Base-by-base conservation (phyloP, 2,888 invertebrate genomes). In the Acleris emargana region DNA sequence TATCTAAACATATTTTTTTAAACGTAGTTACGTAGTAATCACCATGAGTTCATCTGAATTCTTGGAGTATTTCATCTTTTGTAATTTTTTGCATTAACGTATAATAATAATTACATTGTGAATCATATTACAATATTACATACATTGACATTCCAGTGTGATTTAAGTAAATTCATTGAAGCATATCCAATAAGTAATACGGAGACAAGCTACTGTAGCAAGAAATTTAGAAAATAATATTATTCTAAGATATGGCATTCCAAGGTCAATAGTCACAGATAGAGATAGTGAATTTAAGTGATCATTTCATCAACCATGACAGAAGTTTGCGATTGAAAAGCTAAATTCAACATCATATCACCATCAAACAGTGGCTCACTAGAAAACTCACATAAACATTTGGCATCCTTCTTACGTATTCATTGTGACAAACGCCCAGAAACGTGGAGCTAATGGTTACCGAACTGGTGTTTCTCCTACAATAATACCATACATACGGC, bases 231-330 rank as follows among this genome's bases (percentile, higher is more conserved):
- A 20, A 5, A 49, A 49, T 49, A 49, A 49, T 49, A 20, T 49
- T 49, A 18, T 49, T 49, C 18, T 17, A 11, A 49, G 47, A 18
- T 49, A 38, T 17, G 53, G 53, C 1, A 38, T 53, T 11, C 38
- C 38, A 4, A 38, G 17, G 38, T 11, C n/a, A 17, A 53, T 38
- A 38, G 53, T 38, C 17, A 49, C 38, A 53, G 53, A 53, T n/a
- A 28, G 53, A 53, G 53, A 38, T 9, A n/a, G 38, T 38, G 53
- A 53, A 53, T 53, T 53, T 17, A 53, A 42, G 42, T 32, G n/a
- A n/a, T n/a, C n/a, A n/a, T n/a, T n/a, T n/a, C 53, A 2, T 38
- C 53, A 11, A 38, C 18, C 17, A 38, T 53, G 18, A 17, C 32
- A 17, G 53, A 53, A 17, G 32, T 32, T 38, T 53, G 53, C 32